Percentiles rank a stretch among this genome's conserved stretches.
Conservation (phyloP, 2,113 vertebrate species). For the Leuciscus idus region DNA sequence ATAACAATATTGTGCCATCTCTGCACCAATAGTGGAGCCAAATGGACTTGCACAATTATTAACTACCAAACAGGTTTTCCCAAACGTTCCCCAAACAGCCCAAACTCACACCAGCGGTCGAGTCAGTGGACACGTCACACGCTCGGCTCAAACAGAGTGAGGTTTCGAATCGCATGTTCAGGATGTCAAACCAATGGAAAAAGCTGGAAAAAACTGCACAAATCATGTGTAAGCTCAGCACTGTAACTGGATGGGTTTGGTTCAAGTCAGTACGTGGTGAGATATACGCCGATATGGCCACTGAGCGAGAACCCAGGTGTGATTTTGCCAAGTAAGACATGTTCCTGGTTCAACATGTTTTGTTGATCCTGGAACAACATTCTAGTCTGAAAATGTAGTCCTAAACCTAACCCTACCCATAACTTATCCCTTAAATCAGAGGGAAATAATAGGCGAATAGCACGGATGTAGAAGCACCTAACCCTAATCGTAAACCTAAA, state of each 20-base stretch:
- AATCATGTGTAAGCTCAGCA: background rate
- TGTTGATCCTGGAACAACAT: no score
- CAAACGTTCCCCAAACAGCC: background rate
- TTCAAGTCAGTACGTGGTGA: background rate
- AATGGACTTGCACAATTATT: background rate
- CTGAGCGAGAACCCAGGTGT: background rate
- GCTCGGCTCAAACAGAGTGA: background rate
- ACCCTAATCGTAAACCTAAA: no score
- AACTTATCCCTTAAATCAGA: no score
- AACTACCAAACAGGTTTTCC: background rate
- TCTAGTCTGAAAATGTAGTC: no score
- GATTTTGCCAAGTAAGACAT: no score
- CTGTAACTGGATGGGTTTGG: background rate
- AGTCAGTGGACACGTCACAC: background rate
- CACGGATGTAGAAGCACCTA: no score
- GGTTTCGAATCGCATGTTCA: background rate
- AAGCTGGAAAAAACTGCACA: background rate
- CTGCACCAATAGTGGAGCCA: background rate
- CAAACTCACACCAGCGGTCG: background rate
- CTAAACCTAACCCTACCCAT: no score
- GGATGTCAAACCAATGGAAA: background rate
- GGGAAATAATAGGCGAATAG: no score
- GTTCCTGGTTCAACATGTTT: no score
- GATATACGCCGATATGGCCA: background rate
- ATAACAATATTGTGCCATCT: background rate